Base-by-base conservation (phyloP, 2,888 invertebrate genomes). In the Xestia sexstrigata region DNA sequence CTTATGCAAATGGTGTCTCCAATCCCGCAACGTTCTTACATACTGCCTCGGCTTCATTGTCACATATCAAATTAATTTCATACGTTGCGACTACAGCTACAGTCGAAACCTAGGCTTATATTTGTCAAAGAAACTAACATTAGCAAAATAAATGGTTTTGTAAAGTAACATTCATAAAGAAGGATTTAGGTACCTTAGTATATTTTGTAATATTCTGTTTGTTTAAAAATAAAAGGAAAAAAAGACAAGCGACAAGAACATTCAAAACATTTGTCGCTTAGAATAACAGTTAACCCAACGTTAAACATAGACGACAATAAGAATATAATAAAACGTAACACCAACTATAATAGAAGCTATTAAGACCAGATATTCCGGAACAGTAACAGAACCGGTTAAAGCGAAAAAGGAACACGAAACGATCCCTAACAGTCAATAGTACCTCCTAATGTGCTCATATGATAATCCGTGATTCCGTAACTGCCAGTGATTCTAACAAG, bases 1-100 rank as follows among this genome's bases (percentile, higher is more conserved):
- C 88, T 92, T 94, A 93, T 93, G 94, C 89, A 92, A 93, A 94
- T 93, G 86, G 86, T 45, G 87, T 80, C 84, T 87, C 86, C 87
- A 90, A 90, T 90, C 90, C 89, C 88, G 85, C 82, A 84, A 87
- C 42, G 70, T 68, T 72, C 87, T 89, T 89, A 90, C 63, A 39
- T 42, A 58, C 90, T 88, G 87, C 87, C 85, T 84, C 80, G 84
- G 86, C 87, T 87, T 89, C 87, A 87, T 89, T 89, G 86, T 89
- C 87, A 90, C 90, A 83, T 88, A 80, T 81, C 71, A 86, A 88
- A 91, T 91, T 89, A 90, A 89, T 89, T 89, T 88, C 83, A 87
- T 82, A 83, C 73, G 73, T 76, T 71, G 45, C 70, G 77, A 75
- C 69, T 70, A 70, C 65, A 78, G 74, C 65, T 72, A 70, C 62